Base-by-base conservation (phyloP, 2,888 invertebrate species). In the Tholera decimalis region DNA sequence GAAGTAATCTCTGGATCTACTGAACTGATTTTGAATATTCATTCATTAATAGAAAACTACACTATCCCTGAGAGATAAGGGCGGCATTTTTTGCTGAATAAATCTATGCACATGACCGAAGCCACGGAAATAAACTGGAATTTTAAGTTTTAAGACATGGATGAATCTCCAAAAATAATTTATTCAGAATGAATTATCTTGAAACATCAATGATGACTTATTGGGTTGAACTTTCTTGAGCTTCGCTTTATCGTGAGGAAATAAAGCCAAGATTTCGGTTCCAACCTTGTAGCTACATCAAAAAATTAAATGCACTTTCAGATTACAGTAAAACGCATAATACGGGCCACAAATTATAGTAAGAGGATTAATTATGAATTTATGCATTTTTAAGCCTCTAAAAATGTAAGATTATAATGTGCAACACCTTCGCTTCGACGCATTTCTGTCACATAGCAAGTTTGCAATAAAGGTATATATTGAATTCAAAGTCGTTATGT, bases 401-500 rank as follows among this genome's bases (percentile, higher is more conserved):
- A 64, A 68, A 64, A 43, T 65, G 0, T 50, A 33, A 37, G 35
- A 56, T 43, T 33, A 30, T 63, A 62, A 57, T 55, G 22, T 43
- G 44, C 50, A 66, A 63, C 47, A 44, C 39, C 50, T 66, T 72
- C 60, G 71, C 73, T 73, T 73, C 70, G 56, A 43, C 53, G 77
- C 67, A 56, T 73, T 77, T 77, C 74, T 77, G 71, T 75, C 67
- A 68, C 69, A 70, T 61, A 54, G 41, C 18, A 51, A 54, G 51
- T 61, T 61, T 62, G 73, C 68, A 73, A 77, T 67, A 57, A 72
- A 65, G 59, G 49, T 65, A 50, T 63, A 49, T 53, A 73, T 63
- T 73, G 39, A 70, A 72, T 79, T 67, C 54, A 49, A 64, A 79
- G 46, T 67, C 35, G 47, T 73, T 79, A 69, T 64, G 71, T 65